Evolutionary conservation across 2,113 vertebrate genomes (phyloP).

Genomic region (Morone saxatilis): DNA sequence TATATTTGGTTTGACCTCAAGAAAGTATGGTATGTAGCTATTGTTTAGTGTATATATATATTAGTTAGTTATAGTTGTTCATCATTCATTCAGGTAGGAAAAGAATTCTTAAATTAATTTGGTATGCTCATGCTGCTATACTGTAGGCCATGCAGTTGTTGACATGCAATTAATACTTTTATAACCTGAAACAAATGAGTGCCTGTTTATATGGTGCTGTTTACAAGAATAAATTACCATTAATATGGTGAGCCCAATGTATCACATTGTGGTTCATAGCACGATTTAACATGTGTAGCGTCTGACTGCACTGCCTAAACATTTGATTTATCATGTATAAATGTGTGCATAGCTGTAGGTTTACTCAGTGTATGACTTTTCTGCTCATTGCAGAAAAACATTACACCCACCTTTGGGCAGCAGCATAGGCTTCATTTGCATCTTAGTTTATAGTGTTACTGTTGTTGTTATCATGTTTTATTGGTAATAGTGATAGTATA

Average conservation of each 20-base stretch:
- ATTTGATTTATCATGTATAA: background rate
- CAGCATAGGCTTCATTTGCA: constrained; percentile 8
- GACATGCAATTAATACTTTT: constrained; percentile 18
- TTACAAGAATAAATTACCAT: background rate
- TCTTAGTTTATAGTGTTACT: background rate
- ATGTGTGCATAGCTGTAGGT: constrained; percentile 14
- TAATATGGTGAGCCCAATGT: background rate
- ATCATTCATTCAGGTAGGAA: background rate
- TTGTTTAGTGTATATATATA: too few species aligned
- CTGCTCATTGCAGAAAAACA: constrained; percentile 23
- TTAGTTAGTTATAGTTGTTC: background rate
- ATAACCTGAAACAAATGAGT: constrained; percentile 1
- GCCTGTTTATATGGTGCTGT: constrained; percentile 1
- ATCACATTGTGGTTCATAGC: background rate
- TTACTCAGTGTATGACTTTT: constrained; percentile 27
- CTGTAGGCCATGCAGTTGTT: constrained; percentile 12
- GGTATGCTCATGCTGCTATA: background rate
- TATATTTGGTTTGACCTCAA: background rate
- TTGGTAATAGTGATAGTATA: background rate
- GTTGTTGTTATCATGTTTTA: background rate
- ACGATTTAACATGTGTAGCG: background rate
- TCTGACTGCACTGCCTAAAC: background rate
- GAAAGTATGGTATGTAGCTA: background rate
- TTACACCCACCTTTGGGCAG: constrained; percentile 24
- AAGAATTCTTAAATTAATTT: constrained; percentile 9